phyloP scores from a whole-genome alignment of 2,888 invertebrate genomes.

The Scaptomyza flava region DNA sequence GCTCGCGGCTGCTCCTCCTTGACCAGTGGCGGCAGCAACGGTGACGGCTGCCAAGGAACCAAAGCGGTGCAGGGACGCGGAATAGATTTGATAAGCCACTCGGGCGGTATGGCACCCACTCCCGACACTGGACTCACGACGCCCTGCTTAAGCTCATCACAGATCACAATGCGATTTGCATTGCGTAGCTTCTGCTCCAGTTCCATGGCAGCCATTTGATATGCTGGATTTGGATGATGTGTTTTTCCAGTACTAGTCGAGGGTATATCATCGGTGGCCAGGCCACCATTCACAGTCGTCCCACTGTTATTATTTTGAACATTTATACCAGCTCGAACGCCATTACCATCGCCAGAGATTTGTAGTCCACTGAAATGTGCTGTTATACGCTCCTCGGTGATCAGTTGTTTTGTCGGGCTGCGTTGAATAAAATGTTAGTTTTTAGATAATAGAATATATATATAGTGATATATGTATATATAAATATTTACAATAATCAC shows the following conservation, averaged over 20 bases:
- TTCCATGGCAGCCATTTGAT: slow-evolving; percentile 82
- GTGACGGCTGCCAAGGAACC: slow-evolving; percentile 92
- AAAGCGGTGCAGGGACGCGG: slow-evolving; percentile 91
- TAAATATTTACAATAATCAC: background rate
- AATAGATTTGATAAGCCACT: slow-evolving; percentile 86
- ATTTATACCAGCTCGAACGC: slow-evolving; percentile 24
- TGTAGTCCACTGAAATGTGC: slow-evolving; percentile 91
- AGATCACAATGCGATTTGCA: slow-evolving; percentile 87
- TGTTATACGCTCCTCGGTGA: slow-evolving; percentile 94
- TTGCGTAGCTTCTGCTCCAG: slow-evolving; percentile 83
- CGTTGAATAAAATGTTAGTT: background rate
- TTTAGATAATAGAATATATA: background rate
- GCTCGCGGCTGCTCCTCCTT: slow-evolving; percentile 24
- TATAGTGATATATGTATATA: background rate
- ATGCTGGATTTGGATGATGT: slow-evolving; percentile 76
- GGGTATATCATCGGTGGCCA: slow-evolving; percentile 72
- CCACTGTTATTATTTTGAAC: slow-evolving; percentile 43
- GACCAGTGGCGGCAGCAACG: slow-evolving; percentile 77
- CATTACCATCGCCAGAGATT: slow-evolving; percentile 86
- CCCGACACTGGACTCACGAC: slow-evolving; percentile 81
- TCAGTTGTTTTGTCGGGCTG: slow-evolving; percentile 89
- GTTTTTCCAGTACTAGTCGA: slow-evolving; percentile 76
- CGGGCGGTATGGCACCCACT: slow-evolving; percentile 88
- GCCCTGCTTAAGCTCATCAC: slow-evolving; percentile 90
- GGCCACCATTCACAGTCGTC: slow-evolving; percentile 57